Percentiles rank a stretch among this genome's conserved stretches.
phyloP scores from a whole-genome alignment of 2,113 vertebrate species.

The Kryptolebias marmoratus region DNA sequence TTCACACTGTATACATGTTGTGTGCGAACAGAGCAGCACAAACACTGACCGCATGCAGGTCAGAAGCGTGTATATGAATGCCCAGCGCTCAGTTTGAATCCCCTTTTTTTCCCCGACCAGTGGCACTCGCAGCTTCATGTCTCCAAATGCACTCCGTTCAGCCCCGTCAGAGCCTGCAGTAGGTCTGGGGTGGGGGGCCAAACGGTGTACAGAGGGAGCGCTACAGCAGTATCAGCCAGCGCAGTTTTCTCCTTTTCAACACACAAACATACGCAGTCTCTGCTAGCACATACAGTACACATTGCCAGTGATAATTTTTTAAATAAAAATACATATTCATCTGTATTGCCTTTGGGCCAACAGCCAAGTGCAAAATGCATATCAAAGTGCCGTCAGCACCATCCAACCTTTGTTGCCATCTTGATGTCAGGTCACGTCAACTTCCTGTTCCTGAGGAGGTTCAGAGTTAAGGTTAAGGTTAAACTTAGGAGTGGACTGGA shows the following conservation, averaged over 20 bases:
- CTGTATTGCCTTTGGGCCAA: slow-evolving; percentile 56
- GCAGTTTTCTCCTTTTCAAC: slow-evolving; percentile 16
- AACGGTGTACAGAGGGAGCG: slow-evolving; percentile 63
- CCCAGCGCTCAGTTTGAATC: slow-evolving; percentile 29
- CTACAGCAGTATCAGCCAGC: slow-evolving; percentile 42
- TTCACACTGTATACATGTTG: neutral
- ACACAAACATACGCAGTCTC: neutral
- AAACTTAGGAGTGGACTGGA: slow-evolving; percentile 5
- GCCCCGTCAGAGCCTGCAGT: slow-evolving; percentile 3
- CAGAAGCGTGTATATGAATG: slow-evolving; percentile 62
- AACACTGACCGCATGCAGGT: slow-evolving; percentile 62
- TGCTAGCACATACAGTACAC: slow-evolving; percentile 31
- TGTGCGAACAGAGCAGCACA: slow-evolving; percentile 7
- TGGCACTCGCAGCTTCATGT: slow-evolving; percentile 41
- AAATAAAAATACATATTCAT: slow-evolving; percentile 9
- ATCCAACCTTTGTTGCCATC: slow-evolving; percentile 84
- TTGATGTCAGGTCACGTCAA: slow-evolving; percentile 78
- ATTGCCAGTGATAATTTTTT: slow-evolving; percentile 27
- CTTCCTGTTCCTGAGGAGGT: slow-evolving; percentile 75
- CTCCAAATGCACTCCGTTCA: slow-evolving; percentile 62
- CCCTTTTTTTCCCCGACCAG: slow-evolving; percentile 4
- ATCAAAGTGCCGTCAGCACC: slow-evolving; percentile 65
- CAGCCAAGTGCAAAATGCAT: slow-evolving; percentile 70
- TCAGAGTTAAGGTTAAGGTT: slow-evolving; percentile 68
- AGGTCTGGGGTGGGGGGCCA: slow-evolving; percentile 9